Evolutionary conservation across 2,888 invertebrate species (phyloP), one percentile per base, ranked within the genome.

Genomic region (Stenotaenia linearis): DNA sequence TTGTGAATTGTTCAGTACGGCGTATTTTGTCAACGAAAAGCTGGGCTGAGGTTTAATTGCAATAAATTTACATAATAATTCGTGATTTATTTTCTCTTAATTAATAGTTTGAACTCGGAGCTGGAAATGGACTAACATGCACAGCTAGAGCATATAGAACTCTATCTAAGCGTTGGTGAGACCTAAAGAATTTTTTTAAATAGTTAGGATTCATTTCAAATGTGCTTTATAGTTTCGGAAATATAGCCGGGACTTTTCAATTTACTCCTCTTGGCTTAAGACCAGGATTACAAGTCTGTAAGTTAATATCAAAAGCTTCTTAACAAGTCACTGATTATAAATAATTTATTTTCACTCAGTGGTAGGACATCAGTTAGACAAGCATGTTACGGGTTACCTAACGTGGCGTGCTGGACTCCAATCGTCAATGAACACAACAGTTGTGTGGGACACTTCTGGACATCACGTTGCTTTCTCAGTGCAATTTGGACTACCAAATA

Each of bases 311-410:
- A n/a, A n/a, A n/a, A n/a, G n/a, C n/a, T n/a, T n/a, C n/a, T n/a
- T n/a, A n/a, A n/a, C n/a, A n/a, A n/a, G n/a, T n/a, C n/a, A n/a
- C n/a, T n/a, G n/a, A n/a, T n/a, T n/a, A n/a, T n/a, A n/a, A n/a
- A n/a, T n/a, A n/a, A n/a, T n/a, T n/a, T n/a, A n/a, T n/a, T n/a
- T n/a, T n/a, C n/a, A n/a, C 18, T 75, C 50, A 83, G 83, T 82
- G 81, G 69, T 96, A 84, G 95, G 93, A 0, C 90, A 93, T 84
- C 96, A 96, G 86, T 87, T 97, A 81, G 95, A 96, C 84, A 92
- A 92, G 80, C 92, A 95, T 84, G 93, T 95, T 0, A 91, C 95
- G 79, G 97, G 97, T 7, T 94, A 96, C 83, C 86, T 98, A 45
- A 93, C 94, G 0, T 95, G 94, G 85, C 92, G 94, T 84, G 90